Evolutionary conservation across 1,140 invertebrate species (phyloP).

Genomic region (Bombus pyrosoma): DNA sequence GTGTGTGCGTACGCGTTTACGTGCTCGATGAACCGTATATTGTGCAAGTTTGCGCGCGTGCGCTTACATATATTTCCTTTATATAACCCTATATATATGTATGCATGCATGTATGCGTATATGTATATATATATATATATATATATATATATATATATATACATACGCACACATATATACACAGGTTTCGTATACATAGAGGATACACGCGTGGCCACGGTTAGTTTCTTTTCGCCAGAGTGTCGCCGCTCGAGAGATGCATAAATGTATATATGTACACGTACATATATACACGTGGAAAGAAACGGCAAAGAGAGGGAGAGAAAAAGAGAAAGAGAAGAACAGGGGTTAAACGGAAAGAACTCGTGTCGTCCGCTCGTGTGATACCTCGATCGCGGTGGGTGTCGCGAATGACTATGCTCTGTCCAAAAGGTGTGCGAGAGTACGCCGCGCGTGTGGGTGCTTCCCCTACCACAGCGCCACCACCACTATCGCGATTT

Average conservation of each 20-base stretch:
- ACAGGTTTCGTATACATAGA: neutral
- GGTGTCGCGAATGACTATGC: conserved; percentile 72
- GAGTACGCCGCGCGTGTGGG: conserved; percentile 65
- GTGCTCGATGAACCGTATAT: neutral
- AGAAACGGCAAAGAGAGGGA: conserved; percentile 1
- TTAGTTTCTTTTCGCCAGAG: neutral
- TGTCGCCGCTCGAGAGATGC: neutral
- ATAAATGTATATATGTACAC: neutral
- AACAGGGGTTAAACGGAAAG: conserved; percentile 63
- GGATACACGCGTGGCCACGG: neutral
- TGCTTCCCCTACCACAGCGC: conserved; percentile 50
- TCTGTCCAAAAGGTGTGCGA: conserved; percentile 65
- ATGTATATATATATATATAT: accelerated
- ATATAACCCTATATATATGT: neutral
- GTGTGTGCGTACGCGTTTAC: conserved; percentile 7
- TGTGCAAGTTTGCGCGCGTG: too few relatives aligned
- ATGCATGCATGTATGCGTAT: neutral
- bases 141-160: neutral
- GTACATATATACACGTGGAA: neutral
- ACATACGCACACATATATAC: accelerated
- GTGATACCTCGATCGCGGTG: conserved; percentile 69
- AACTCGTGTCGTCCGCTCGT: conserved; percentile 58
- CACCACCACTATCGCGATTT: conserved; percentile 26
- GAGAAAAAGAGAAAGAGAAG: conserved; percentile 4
- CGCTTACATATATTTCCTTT: neutral